Conservation (phyloP, 2,888 invertebrate species). For the Lordiphosa andalusiaca region DNA sequence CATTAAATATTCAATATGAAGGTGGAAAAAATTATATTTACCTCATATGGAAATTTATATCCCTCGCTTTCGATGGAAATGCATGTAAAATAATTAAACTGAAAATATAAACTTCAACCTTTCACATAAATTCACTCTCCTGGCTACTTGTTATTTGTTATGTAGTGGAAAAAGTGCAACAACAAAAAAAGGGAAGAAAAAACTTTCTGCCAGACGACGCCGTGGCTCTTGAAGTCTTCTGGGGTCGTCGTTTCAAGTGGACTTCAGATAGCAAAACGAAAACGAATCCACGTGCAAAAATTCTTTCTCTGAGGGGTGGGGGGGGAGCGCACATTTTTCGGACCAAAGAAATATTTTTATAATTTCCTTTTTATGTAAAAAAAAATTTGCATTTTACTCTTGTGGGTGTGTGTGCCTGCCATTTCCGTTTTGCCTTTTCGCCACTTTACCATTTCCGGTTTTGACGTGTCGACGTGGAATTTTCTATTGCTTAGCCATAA, state of each 20-base stretch:
- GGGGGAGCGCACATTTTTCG: not conserved
- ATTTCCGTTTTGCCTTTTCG: constrained; percentile 57
- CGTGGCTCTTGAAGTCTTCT: constrained; percentile 42
- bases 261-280: constrained; percentile 42
- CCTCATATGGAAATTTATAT: constrained; percentile 38
- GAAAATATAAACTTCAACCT: constrained; percentile 35
- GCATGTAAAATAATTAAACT: constrained; percentile 51
- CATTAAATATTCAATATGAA: constrained; percentile 57
- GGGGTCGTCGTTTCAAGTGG: constrained; percentile 53
- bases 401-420: constrained; percentile 37
- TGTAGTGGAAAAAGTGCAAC: constrained; percentile 27
- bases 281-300: constrained; percentile 55
- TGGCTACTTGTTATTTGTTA: constrained; percentile 47
- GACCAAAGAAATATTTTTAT: constrained; percentile 54
- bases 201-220: constrained; percentile 58
- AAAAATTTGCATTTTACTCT: constrained; percentile 56
- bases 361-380: constrained; percentile 51
- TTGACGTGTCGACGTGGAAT: constrained; percentile 44
- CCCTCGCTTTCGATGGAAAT: constrained; percentile 31
- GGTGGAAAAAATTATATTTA: constrained; percentile 18
- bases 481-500: constrained; percentile 32
- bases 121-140: constrained; percentile 36
- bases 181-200: constrained; percentile 24
- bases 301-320: constrained; percentile 13
- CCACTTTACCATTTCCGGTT: constrained; percentile 64